Conservation (phyloP, 2,888 invertebrate genomes). For the Dicyrtoma fusca region DNA sequence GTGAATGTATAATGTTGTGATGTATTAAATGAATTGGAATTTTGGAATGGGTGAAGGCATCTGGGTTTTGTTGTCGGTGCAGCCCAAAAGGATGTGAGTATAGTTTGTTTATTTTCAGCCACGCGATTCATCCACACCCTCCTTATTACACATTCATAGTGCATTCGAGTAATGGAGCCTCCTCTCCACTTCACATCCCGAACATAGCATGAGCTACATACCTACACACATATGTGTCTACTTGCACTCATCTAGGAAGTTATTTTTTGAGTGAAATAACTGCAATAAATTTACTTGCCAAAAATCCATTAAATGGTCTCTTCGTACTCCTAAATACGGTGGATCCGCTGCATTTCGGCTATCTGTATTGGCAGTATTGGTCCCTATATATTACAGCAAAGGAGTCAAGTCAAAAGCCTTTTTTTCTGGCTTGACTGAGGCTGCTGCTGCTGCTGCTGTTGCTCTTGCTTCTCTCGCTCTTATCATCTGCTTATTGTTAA, state of each 20-base stretch:
- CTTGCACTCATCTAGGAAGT: neutral
- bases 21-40: neutral
- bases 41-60: slow-evolving; percentile 13
- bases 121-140: slow-evolving; percentile 22
- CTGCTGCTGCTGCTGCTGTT: neutral
- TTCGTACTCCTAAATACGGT: no score
- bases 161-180: no score
- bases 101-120: slow-evolving; percentile 31
- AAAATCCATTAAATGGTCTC: slow-evolving; percentile 27
- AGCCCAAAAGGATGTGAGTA: neutral
- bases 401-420: no score
- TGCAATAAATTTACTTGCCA: slow-evolving; percentile 36
- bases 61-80: slow-evolving; percentile 22
- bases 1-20: no score
- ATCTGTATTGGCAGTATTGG: slow-evolving; percentile 3
- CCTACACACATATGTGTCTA: neutral
- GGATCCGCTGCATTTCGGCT: no score
- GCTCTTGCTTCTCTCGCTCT: neutral
- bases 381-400: no score
- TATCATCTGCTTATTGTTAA: slow-evolving; percentile 33
- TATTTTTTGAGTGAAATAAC: slow-evolving; percentile 5
- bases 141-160: neutral
- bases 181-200: no score
- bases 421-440: neutral
- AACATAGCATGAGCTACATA: neutral